These are phyloP conservation scores for Hylyphantes graminicola DNA, from an alignment of 1,140 invertebrate genomes.

Conservation along the genomic window DNA sequence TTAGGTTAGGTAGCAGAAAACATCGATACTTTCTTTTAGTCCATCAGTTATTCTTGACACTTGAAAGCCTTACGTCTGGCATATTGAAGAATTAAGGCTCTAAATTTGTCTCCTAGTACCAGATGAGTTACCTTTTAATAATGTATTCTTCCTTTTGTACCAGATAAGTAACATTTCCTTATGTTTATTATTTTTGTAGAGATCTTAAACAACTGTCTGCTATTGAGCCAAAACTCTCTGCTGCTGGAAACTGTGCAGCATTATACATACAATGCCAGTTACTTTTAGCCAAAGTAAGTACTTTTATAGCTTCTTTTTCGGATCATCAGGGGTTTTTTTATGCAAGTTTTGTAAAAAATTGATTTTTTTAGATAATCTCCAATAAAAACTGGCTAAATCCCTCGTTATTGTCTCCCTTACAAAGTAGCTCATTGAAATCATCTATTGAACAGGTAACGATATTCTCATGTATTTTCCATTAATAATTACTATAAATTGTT, in stretches of 20 bases:
- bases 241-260: slow-evolving; percentile 86
- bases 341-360: too few relatives aligned
- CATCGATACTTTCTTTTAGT: too few relatives aligned
- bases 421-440: slow-evolving; percentile 61
- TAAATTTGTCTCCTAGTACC: too few relatives aligned
- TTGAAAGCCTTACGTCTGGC: too few relatives aligned
- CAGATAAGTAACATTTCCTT: not conserved
- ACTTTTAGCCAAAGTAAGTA: slow-evolving; percentile 68
- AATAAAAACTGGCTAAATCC: slow-evolving; percentile 64
- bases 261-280: slow-evolving; percentile 77
- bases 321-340: too few relatives aligned
- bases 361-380: slow-evolving; percentile 61
- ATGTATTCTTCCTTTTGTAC: too few relatives aligned
- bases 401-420: slow-evolving; percentile 61
- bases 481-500: not conserved
- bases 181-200: slow-evolving; percentile 51
- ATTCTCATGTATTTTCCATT: not conserved
- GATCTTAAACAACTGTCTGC: slow-evolving; percentile 77
- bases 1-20: too few relatives aligned
- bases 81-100: too few relatives aligned
- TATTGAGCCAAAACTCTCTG: slow-evolving; percentile 84
- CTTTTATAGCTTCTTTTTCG: slow-evolving; percentile 28
- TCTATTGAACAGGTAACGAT: slow-evolving; percentile 60
- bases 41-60: too few relatives aligned
- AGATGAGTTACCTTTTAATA: too few relatives aligned